A percentile compares a stretch with the other conserved stretches of the same genome.
phyloP scores from a whole-genome alignment of 2,113 vertebrate species.

The Actenoides hombroni region DNA sequence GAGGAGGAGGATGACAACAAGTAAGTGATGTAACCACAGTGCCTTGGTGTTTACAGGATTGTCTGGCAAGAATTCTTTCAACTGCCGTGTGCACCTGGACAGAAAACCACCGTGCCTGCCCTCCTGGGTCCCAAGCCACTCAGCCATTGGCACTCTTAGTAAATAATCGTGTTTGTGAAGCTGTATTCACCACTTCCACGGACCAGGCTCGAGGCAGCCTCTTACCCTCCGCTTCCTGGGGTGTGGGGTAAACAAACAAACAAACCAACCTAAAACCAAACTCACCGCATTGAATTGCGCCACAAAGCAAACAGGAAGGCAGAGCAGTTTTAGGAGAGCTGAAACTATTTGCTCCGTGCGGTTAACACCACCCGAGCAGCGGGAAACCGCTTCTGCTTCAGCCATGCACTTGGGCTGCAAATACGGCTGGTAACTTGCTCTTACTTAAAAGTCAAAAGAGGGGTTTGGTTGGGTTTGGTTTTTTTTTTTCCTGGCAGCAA shows the following conservation, averaged over 20 bases:
- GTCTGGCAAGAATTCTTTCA: not conserved
- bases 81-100: not conserved
- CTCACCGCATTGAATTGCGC: not conserved
- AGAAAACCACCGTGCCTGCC: not conserved
- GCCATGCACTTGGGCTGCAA: not conserved
- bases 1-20: not conserved
- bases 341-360: slow-evolving; percentile 7
- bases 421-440: not conserved
- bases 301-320: slow-evolving; percentile 56
- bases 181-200: not conserved
- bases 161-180: fast-evolving
- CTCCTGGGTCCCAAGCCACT: not conserved
- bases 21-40: not conserved
- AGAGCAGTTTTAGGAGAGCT: not conserved
- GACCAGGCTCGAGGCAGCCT: not conserved
- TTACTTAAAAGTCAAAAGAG: not conserved
- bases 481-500: not conserved
- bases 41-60: not conserved
- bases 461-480: not conserved
- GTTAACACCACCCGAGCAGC: slow-evolving; percentile 8
- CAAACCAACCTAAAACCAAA: not conserved
- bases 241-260: not conserved
- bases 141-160: fast-evolving
- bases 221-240: not conserved
- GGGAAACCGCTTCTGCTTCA: not conserved